Percentiles rank a stretch among this genome's conserved stretches.
These are phyloP conservation scores for Oryctolagus cuniculus DNA, from an alignment of 2,113 vertebrate species.

Conservation along the genomic window DNA sequence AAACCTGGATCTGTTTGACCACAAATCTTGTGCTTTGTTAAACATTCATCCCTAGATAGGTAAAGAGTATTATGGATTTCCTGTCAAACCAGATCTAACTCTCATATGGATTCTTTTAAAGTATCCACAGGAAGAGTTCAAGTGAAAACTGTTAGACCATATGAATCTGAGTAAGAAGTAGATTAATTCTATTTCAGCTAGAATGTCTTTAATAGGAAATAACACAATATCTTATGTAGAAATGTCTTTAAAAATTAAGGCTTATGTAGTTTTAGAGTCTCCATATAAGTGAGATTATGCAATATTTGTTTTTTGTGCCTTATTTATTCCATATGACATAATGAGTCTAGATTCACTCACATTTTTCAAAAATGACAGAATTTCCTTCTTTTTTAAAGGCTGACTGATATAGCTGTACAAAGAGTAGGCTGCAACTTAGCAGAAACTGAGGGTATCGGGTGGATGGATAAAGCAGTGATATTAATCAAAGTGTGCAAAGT, in stretches of 20 bases:
- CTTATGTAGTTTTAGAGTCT: background rate
- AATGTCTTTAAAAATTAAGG: background rate
- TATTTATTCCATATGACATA: background rate
- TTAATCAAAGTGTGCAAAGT: background rate
- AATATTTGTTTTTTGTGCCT: background rate
- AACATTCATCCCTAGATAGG: background rate
- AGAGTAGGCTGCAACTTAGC: background rate
- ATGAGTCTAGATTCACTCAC: background rate
- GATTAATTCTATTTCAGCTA: background rate
- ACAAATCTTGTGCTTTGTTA: background rate
- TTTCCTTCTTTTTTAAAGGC: background rate
- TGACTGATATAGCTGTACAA: background rate
- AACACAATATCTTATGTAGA: background rate
- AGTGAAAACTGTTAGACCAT: background rate
- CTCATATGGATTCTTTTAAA: background rate
- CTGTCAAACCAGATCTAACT: background rate
- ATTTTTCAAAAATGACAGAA: background rate
- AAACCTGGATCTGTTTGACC: background rate
- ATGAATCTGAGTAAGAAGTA: background rate
- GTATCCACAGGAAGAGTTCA: background rate
- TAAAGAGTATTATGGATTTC: slow-evolving; percentile 12
- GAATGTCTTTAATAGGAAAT: background rate
- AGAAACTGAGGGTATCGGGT: background rate
- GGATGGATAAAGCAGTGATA: background rate
- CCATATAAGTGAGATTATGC: background rate